Evolutionary conservation across 2,797 vertebrate genomes (phyloP), one percentile per base, ranked within the genome.

Genomic region (Diplodus puntazzo): DNA sequence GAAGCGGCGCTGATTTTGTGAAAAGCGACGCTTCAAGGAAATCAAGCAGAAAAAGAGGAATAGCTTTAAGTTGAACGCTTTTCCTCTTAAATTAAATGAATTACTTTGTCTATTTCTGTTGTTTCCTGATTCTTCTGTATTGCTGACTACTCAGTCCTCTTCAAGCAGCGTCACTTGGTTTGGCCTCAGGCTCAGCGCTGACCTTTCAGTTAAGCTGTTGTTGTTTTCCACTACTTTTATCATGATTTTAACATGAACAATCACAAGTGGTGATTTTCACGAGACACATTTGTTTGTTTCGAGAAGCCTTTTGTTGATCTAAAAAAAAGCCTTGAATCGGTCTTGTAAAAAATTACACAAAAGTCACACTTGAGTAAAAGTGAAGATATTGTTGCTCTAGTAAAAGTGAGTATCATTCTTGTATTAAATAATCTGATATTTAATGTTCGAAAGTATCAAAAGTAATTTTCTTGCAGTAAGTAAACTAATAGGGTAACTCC

Each of bases 151-250:
- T 85, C 81, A 70, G 58, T 74, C 73, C 65, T 77, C 8, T 25
- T 82, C 45, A 78, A 55, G 68, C 45, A 60, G 62, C 65, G 77
- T 78, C 45, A 75, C 57, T 74, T 57, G 46, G 67, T 55, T 76
- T 42, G 67, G 63, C 34, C 92, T 91, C 88, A 75, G 68, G 77
- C 73, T 94, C 91, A 94, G 92, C 91, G 82, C 60, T 89, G 75
- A 87, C 79, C 78, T 83, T 86, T 84, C 74, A 69, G 20, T 49
- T 64, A 57, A 79, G 39, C 67, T 73, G 67, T 23, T 85, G 81
- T 90, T 77, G 83, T 84, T 92, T 69, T 82, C 66, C 54, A 69
- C 43, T 27, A 12, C 54, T 3, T 64, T 39, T 21, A 57, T 79
- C 62, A 62, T 34, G 11, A 75, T 69, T 63, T 55, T 52, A 17